Base-by-base conservation (phyloP, 2,888 invertebrate genomes). In the Tiphia femorata region DNA sequence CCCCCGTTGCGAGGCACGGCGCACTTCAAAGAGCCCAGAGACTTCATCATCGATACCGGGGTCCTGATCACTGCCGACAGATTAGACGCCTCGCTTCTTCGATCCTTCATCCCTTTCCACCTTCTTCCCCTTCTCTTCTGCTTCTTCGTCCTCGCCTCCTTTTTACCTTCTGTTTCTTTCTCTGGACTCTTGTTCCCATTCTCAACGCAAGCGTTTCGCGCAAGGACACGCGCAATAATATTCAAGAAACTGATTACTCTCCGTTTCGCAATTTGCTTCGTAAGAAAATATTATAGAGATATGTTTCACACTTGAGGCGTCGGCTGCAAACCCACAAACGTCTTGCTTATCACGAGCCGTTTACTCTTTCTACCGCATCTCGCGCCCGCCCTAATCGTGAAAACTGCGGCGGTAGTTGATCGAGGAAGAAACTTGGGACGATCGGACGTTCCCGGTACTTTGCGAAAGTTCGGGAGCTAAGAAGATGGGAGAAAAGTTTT, bases 1-100 rank as follows among this genome's bases (percentile, higher is more conserved):
- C 75, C 78, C 80, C 81, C 73, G 80, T 73, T 67, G 80, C 56
- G 81, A 67, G 63, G 73, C 72, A 79, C 77, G 80, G 61, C 62
- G 64, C 61, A 82, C 82, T 76, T 81, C 82, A 82, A 82, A 82
- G 80, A 76, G 66, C 69, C 72, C 75, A 73, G 80, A 76, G 78
- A 78, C 81, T 79, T 81, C 82, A 81, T 80, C 82, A 80, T 81
- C 81, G 81, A 81, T 81, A 80, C 77, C 69, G 67, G n/a, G 73
- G 77, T 75, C 77, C 76, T 76, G 81, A 83, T 82, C 80, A 78
- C 73, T 75, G 80, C 80, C 80, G 78, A 80, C 78, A 82, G 82
- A 83, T 82, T 82, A 80, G 78, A 77, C 76, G 75, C 74, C 75
- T 76, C 73, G 70, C 70, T 72, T 67, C 70, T 73, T 68, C 62